Percentiles rank a stretch among this genome's conserved stretches.
These are phyloP conservation scores for Trididemnum nubilum DNA, from an alignment of 23 tunicate genomes.

Conservation along the genomic window DNA sequence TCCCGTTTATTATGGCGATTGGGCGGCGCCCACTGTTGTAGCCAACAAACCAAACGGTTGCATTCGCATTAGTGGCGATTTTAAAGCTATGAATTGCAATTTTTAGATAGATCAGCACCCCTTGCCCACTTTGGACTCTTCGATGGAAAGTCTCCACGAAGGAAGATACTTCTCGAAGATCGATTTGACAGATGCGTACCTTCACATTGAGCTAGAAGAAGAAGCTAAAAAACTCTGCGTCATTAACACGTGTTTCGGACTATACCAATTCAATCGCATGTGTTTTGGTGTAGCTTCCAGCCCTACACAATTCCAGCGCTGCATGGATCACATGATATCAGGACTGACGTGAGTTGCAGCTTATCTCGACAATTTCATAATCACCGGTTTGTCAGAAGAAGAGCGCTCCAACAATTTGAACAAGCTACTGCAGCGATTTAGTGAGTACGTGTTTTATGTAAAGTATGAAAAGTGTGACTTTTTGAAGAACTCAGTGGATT, in stretches of 20 bases:
- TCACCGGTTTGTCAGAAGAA: not conserved
- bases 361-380: not conserved
- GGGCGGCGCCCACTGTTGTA: slow-evolving; percentile 9
- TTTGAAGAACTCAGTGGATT: not conserved
- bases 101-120: slow-evolving; percentile 21
- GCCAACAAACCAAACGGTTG: not conserved
- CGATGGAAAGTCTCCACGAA: too few relatives aligned
- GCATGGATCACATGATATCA: too few relatives aligned
- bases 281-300: slow-evolving; percentile 1
- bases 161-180: too few relatives aligned
- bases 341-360: too few relatives aligned
- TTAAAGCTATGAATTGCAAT: too few relatives aligned
- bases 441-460: slow-evolving; percentile 6
- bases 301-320: slow-evolving; percentile 9
- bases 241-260: too few relatives aligned
- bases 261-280: too few relatives aligned
- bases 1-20: not conserved
- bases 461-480: not conserved
- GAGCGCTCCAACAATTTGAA: not conserved
- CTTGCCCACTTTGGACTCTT: slow-evolving; percentile 3
- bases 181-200: too few relatives aligned
- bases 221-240: too few relatives aligned
- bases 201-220: too few relatives aligned
- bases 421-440: not conserved
- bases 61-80: not conserved